Evolutionary conservation across 2,113 vertebrate species (phyloP).

Genomic region (Sylvilagus bachmani): DNA sequence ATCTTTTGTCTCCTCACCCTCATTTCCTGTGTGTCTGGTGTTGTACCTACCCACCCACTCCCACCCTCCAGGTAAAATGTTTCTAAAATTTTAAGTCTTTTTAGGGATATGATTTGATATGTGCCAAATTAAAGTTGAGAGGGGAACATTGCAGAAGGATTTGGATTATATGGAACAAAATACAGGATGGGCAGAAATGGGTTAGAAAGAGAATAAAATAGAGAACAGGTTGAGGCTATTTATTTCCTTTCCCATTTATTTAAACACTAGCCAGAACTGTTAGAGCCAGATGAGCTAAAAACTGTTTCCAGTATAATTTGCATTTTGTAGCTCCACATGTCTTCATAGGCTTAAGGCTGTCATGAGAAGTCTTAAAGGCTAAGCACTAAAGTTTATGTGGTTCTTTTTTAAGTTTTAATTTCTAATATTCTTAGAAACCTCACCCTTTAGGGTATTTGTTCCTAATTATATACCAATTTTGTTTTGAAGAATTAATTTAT

Average conservation of each 20-base stretch:
- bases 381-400: neutral
- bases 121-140: neutral
- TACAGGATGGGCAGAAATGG: neutral
- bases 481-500: conserved; percentile 21
- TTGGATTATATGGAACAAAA: conserved; percentile 24
- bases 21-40: neutral
- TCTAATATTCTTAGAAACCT: neutral
- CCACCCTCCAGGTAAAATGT: neutral
- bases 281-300: neutral
- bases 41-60: neutral
- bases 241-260: neutral
- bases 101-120: conserved; percentile 6
- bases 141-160: conserved; percentile 3
- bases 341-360: neutral
- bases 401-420: conserved; percentile 51
- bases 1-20: conserved; percentile 52
- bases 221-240: neutral
- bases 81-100: neutral
- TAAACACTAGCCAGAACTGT: neutral
- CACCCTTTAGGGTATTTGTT: conserved; percentile 18
- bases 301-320: neutral
- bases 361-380: neutral
- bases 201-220: neutral
- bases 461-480: neutral
- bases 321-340: neutral